Percentiles rank a stretch among this genome's conserved stretches.
These are phyloP conservation scores for Brachionus manjavacas DNA, from an alignment of 1,140 invertebrate species.

Conservation along the genomic window DNA sequence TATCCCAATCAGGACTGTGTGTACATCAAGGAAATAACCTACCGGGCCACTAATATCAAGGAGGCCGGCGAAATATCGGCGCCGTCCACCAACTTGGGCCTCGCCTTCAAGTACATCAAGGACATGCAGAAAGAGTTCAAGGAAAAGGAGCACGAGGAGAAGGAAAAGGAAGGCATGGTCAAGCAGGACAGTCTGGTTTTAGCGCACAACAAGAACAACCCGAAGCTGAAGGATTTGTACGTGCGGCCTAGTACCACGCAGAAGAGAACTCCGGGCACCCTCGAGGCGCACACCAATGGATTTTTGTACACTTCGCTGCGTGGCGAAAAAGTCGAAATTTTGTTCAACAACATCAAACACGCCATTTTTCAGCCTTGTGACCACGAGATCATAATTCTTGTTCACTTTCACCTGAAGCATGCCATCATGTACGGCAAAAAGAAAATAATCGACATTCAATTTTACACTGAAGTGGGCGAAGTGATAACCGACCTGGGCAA, in stretches of 20 bases:
- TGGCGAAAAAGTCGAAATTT: slow-evolving; percentile 96
- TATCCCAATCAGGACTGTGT: slow-evolving; percentile 63
- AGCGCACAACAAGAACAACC: slow-evolving; percentile 86
- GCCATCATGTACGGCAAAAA: slow-evolving; percentile 99
- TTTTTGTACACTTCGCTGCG: slow-evolving; percentile 95
- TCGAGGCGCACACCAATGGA: slow-evolving; percentile 94
- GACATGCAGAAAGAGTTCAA: slow-evolving; percentile 99
- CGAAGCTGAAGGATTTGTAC: slow-evolving; percentile 95
- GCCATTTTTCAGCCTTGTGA: slow-evolving; percentile 99
- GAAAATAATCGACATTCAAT: slow-evolving; percentile 97
- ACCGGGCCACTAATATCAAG: slow-evolving; percentile 92
- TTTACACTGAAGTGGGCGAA: slow-evolving; percentile 99
- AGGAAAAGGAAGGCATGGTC: slow-evolving; percentile 90
- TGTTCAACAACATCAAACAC: slow-evolving; percentile 99
- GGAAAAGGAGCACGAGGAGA: slow-evolving; percentile 92
- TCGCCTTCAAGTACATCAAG: slow-evolving; percentile 92
- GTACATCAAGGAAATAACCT: slow-evolving; percentile 60
- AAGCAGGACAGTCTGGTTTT: slow-evolving; percentile 96
- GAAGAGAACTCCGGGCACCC: slow-evolving; percentile 81
- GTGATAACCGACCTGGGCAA: slow-evolving; percentile 98
- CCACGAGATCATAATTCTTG: slow-evolving; percentile 96
- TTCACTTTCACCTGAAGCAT: slow-evolving; percentile 94
- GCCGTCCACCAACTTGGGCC: slow-evolving; percentile 90
- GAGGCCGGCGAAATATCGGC: slow-evolving; percentile 91
- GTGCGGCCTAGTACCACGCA: slow-evolving; percentile 96